Evolutionary conservation across 1,140 invertebrate genomes (phyloP).

Genomic region (Cydia pomonella): DNA sequence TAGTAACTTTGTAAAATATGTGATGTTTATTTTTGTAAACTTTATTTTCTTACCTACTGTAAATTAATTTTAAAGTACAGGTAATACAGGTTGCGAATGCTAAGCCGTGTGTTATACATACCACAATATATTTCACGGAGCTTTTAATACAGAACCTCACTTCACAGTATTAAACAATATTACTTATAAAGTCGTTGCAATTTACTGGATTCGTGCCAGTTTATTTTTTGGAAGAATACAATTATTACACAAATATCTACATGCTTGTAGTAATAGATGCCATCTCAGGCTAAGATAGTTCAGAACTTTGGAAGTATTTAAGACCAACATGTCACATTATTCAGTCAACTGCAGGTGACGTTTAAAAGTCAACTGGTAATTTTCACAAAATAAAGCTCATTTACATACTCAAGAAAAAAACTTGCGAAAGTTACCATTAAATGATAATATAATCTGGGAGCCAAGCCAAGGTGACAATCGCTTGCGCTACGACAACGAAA

Average conservation of each 20-base stretch:
- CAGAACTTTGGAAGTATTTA: not conserved
- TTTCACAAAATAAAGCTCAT: constrained; percentile 12
- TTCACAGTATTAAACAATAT: not conserved
- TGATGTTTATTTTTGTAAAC: no score
- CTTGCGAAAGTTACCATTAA: constrained; percentile 5
- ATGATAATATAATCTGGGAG: constrained; percentile 17
- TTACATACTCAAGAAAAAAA: not conserved
- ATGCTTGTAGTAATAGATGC: not conserved
- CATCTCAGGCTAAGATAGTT: not conserved
- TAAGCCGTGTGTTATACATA: no score
- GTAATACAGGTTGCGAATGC: no score
- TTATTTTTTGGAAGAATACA: not conserved
- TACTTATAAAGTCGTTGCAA: not conserved
- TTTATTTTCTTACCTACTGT: no score
- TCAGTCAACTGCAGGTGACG: not conserved
- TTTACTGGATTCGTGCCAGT: not conserved
- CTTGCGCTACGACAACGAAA: no score
- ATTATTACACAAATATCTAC: not conserved
- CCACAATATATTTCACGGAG: not conserved
- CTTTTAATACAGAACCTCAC: not conserved
- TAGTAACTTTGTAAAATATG: no score
- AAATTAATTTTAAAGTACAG: no score
- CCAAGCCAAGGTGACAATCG: no score
- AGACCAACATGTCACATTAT: not conserved
- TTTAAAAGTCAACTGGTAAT: not conserved